These are phyloP conservation scores for Bombus ignitus DNA, from an alignment of 1,140 invertebrate species.

Conservation along the genomic window DNA sequence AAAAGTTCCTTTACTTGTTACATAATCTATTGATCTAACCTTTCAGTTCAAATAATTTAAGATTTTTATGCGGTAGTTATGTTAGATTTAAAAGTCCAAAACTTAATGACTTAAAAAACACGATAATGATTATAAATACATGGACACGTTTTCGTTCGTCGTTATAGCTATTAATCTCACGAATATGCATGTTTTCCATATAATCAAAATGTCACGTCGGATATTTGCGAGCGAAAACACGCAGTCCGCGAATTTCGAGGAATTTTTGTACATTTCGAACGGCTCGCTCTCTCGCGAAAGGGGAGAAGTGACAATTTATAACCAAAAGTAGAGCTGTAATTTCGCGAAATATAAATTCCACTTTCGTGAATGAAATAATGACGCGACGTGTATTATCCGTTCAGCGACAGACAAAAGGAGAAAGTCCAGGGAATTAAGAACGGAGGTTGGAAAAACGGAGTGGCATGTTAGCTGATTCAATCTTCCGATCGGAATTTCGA, in stretches of 20 bases:
- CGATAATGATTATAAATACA: not conserved
- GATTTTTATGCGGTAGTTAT: not conserved
- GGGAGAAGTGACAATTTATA: not conserved
- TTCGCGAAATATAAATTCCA: not conserved
- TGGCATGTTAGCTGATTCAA: conserved; percentile 4
- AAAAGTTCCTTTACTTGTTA: too few species aligned
- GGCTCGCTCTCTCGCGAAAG: not conserved
- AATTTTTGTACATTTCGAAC: not conserved
- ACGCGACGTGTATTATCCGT: not conserved
- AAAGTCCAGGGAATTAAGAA: not conserved
- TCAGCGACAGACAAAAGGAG: not conserved
- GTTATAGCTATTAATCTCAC: not conserved
- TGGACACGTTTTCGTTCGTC: not conserved
- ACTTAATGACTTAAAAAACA: not conserved
- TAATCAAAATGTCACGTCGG: not conserved
- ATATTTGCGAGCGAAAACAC: not conserved
- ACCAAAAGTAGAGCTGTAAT: not conserved
- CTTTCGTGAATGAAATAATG: not conserved
- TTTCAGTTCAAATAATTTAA: not conserved
- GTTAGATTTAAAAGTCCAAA: not conserved
- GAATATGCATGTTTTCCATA: not conserved
- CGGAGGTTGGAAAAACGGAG: not conserved
- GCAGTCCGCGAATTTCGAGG: not conserved
- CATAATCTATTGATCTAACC: not conserved
- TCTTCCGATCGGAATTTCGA: conserved; percentile 20